Conservation (phyloP, 2,888 invertebrate genomes). For the Drosophila nr. medialis region DNA sequence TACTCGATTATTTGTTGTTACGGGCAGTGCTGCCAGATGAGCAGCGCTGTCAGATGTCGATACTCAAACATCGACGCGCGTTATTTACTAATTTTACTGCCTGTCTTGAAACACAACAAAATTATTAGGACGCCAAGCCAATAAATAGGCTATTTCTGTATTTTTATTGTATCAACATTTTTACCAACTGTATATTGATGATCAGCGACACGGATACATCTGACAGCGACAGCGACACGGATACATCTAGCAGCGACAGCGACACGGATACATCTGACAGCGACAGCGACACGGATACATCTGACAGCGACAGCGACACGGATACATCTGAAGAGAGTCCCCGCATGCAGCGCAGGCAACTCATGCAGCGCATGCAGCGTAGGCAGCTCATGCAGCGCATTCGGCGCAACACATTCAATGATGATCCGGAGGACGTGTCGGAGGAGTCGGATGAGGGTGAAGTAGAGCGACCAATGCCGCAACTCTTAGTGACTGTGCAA, state of each 20-base stretch:
- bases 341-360: too few species aligned
- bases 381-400: too few species aligned
- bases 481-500: not conserved
- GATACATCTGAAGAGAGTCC: not conserved
- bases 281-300: too few species aligned
- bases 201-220: constrained; percentile 1
- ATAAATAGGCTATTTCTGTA: not conserved
- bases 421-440: too few species aligned
- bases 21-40: constrained; percentile 8
- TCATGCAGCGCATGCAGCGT: too few species aligned
- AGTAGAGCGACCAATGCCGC: too few species aligned
- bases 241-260: too few species aligned
- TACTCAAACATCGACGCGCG: constrained; percentile 20
- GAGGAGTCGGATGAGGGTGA: too few species aligned
- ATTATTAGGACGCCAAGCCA: not conserved
- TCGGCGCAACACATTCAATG: too few species aligned
- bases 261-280: not conserved
- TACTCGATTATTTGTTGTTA: constrained; percentile 7
- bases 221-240: constrained; percentile 19
- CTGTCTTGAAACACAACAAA: not conserved
- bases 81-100: not conserved
- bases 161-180: not conserved
- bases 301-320: constrained; percentile 16
- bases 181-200: not conserved
- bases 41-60: constrained; percentile 6